These are phyloP conservation scores for Lamellibrachia satsuma DNA, from an alignment of 2,888 invertebrate species.

Conservation along the genomic window DNA sequence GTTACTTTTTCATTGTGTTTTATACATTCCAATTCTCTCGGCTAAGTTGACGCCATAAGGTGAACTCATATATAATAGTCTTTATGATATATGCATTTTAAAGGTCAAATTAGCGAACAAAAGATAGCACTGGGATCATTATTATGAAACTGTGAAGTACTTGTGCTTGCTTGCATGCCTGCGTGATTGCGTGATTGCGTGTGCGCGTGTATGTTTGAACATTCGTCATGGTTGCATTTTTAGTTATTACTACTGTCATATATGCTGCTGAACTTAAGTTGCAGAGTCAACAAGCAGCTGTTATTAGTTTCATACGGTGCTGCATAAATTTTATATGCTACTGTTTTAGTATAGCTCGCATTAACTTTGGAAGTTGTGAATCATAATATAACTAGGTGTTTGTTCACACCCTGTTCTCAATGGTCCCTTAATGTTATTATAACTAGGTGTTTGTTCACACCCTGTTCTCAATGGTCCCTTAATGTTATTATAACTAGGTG, in stretches of 20 bases:
- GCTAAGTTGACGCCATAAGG: too few relatives aligned
- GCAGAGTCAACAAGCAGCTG: not conserved
- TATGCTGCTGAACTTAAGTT: not conserved
- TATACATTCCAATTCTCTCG: too few relatives aligned
- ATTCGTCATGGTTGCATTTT: too few relatives aligned
- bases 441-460: not conserved
- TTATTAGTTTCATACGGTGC: not conserved
- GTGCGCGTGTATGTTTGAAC: too few relatives aligned
- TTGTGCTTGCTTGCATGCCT: too few relatives aligned
- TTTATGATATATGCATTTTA: not conserved
- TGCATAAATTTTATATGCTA: not conserved
- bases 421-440: not conserved
- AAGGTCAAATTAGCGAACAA: not conserved
- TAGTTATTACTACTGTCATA: not conserved
- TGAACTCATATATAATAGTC: not conserved
- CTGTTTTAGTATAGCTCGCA: too few relatives aligned
- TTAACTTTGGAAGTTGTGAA: too few relatives aligned
- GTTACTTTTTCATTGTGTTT: not conserved
- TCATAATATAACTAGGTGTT: too few relatives aligned
- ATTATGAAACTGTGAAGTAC: not conserved
- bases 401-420: not conserved
- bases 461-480: not conserved
- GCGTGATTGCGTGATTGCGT: too few relatives aligned
- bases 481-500: not conserved
- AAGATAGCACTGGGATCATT: not conserved